These are phyloP conservation scores for Takifugu rubripes DNA, from an alignment of 2,797 vertebrate genomes.

Conservation along the genomic window DNA sequence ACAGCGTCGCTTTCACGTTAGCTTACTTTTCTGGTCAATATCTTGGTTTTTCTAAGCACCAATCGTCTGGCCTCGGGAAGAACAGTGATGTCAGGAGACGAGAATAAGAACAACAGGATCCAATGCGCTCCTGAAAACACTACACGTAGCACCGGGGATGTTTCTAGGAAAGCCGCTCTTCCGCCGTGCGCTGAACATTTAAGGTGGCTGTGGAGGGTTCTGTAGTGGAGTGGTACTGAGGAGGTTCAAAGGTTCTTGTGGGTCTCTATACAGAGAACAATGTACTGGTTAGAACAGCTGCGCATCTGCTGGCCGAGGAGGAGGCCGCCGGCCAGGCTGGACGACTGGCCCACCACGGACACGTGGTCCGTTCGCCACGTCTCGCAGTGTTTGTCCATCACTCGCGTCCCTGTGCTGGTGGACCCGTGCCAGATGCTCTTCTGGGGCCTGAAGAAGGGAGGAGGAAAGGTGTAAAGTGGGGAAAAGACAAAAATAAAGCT, in stretches of 20 bases:
- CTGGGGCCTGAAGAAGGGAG: conserved; percentile 78
- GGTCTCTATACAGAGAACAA: conserved; percentile 93
- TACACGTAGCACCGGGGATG: conserved; percentile 32
- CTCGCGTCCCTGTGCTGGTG: conserved; percentile 75
- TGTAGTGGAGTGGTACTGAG: conserved; percentile 15
- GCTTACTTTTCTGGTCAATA: conserved; percentile 5
- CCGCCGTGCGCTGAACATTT: background rate
- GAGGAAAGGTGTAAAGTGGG: background rate
- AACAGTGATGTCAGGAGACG: background rate
- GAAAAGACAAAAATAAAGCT: background rate
- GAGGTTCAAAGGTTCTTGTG: conserved; percentile 54
- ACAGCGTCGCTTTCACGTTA: conserved; percentile 2
- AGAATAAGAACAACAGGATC: background rate
- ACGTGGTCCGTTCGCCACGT: conserved; percentile 82
- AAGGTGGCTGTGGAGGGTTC: conserved; percentile 19
- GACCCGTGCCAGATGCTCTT: conserved; percentile 95
- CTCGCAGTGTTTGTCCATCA: conserved; percentile 89
- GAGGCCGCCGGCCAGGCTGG: conserved; percentile 80
- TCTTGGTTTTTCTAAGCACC: conserved; percentile 7
- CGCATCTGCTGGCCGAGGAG: conserved; percentile 88
- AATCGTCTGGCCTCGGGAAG: background rate
- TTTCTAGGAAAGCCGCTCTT: conserved; percentile 14
- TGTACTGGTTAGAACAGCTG: conserved; percentile 86
- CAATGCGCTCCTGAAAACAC: conserved; percentile 23
- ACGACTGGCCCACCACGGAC: conserved; percentile 85